These are phyloP conservation scores for Diglossa cyanea DNA, from an alignment of 2,797 vertebrate genomes.

Conservation along the genomic window DNA sequence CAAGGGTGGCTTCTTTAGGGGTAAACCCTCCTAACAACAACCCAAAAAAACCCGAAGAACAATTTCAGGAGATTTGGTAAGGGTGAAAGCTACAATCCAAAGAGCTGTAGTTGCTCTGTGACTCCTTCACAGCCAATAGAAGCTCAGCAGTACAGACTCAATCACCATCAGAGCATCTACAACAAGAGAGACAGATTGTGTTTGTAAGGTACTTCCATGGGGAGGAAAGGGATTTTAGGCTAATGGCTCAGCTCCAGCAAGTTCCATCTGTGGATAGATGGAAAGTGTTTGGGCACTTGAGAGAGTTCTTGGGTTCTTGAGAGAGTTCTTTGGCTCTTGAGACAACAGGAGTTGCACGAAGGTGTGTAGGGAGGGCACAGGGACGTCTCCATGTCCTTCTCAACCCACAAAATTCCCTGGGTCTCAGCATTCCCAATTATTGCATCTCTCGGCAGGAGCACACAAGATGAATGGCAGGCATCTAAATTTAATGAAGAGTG, in stretches of 20 bases:
- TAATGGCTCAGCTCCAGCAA: not conserved
- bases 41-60: fast-evolving
- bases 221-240: not conserved
- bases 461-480: not conserved
- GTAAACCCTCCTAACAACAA: fast-evolving
- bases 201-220: not conserved
- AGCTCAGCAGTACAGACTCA: not conserved
- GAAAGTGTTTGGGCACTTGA: not conserved
- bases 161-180: not conserved
- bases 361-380: not conserved
- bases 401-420: fast-evolving
- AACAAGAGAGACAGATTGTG: not conserved
- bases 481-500: not conserved
- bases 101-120: not conserved
- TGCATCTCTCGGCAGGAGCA: not conserved
- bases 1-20: not conserved
- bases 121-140: not conserved
- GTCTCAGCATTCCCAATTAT: not conserved
- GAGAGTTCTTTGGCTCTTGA: not conserved
- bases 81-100: not conserved
- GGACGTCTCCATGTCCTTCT: not conserved
- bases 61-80: not conserved
- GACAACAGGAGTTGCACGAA: not conserved
- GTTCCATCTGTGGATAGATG: not conserved
- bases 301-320: not conserved